Evolutionary conservation across 2,888 invertebrate species (phyloP), one percentile per base, ranked within the genome.

Genomic region (Folsomia candida): DNA sequence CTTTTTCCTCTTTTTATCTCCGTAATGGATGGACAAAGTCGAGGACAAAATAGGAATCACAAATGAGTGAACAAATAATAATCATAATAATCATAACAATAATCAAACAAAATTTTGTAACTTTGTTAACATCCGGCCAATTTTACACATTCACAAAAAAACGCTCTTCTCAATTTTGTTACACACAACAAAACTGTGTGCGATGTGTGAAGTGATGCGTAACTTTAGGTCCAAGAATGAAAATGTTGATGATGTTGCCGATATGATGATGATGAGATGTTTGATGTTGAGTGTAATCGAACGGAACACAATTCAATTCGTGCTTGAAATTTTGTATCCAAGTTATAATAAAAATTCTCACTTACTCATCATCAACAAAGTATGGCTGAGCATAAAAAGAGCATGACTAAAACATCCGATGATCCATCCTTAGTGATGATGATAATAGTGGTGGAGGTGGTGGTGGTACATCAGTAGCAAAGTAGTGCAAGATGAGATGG

Each of bases 41-140:
- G n/a, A n/a, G n/a, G n/a, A n/a, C n/a, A n/a, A n/a, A 14, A 54
- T 54, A 54, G 54, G 54, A 54, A 54, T 54, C 54, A 54, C 54
- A 54, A 54, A 20, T 54, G 54, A 54, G 20, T 54, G 54, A 54
- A 54, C 54, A 54, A 54, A 54, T 54, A 54, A 54, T 54, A 18
- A 54, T n/a, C n/a, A n/a, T 54, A 54, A 54, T 54, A 18, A 54
- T 54, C 18, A 54, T 20, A 18, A 18, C 54, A 20, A 54, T 54
- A 54, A 20, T 20, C 18, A n/a, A 54, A 6, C 20, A 20, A 54
- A 54, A 14, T 54, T 54, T 54, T 54, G 54, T 20, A 47, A 9
- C 47, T 47, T 47, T 47, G 47, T 47, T 4, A 14, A 20, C 54
- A 54, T 54, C 54, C 54, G 54, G 54, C 54, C 20, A 54, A n/a